Conservation (phyloP, 2,113 vertebrate species). For the Variabilichromis moorii region DNA sequence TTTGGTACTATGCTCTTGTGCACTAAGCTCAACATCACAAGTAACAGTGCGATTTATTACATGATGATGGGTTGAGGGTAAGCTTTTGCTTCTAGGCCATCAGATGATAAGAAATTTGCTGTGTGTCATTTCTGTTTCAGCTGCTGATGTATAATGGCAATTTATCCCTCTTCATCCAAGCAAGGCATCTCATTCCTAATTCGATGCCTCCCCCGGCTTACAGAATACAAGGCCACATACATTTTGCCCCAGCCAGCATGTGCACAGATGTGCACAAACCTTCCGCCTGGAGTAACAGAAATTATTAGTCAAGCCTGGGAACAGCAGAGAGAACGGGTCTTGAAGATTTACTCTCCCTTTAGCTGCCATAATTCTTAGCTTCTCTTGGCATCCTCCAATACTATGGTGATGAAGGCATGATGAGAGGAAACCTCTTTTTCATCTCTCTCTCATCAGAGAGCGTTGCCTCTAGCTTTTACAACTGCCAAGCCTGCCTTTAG, state of each 20-base stretch:
- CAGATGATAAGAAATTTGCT: not conserved
- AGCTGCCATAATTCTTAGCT: conserved; percentile 26
- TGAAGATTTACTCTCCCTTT: conserved; percentile 44
- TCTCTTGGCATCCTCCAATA: conserved; percentile 11
- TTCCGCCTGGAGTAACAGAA: conserved; percentile 15
- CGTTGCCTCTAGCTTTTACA: conserved; percentile 26
- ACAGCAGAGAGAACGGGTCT: not conserved
- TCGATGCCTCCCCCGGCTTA: not conserved
- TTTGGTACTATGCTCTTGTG: not conserved
- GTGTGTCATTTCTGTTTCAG: not conserved
- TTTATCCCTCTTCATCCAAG: not conserved
- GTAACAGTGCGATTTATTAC: not conserved
- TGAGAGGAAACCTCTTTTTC: conserved; percentile 50
- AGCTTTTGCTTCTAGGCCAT: not conserved
- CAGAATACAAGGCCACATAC: not conserved
- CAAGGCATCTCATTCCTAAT: not conserved
- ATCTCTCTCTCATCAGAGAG: conserved; percentile 37
- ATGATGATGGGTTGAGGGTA: not conserved
- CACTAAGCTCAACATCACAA: not conserved
- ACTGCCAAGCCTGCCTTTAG: conserved; percentile 11
- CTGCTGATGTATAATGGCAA: not conserved
- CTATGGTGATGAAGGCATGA: conserved; percentile 45
- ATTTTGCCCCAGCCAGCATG: not conserved
- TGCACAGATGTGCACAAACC: conserved; percentile 19
- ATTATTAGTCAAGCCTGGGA: conserved; percentile 39